A percentile compares a stretch with the other conserved stretches of the same genome.
Conservation (phyloP, 2,797 vertebrate species). For the Trachops cirrhosus region DNA sequence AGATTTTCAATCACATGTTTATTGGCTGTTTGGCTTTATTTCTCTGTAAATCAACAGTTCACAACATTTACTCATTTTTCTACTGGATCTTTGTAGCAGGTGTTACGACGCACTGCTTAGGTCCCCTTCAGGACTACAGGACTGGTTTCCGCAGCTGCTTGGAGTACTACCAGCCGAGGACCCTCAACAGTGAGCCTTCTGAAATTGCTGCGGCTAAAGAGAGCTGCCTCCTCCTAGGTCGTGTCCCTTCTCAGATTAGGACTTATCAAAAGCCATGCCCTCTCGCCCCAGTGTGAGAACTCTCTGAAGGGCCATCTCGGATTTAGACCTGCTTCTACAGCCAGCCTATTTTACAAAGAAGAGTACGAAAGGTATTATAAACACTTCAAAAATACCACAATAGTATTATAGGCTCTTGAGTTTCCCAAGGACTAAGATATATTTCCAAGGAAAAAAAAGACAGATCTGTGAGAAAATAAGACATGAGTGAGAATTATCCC, state of each 20-base stretch:
- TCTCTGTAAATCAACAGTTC: neutral
- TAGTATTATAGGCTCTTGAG: neutral
- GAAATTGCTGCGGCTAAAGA: neutral
- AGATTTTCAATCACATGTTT: neutral
- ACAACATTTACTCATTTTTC: slow-evolving; percentile 7
- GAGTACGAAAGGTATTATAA: neutral
- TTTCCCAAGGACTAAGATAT: neutral
- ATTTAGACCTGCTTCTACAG: neutral
- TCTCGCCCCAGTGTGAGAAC: neutral
- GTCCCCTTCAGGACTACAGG: neutral
- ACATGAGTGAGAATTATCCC: neutral
- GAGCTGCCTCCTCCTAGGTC: neutral
- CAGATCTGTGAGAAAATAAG: slow-evolving; percentile 10
- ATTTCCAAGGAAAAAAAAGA: neutral
- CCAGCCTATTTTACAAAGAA: neutral
- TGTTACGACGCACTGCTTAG: neutral
- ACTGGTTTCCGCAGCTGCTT: neutral
- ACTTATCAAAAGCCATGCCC: neutral
- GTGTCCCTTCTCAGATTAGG: neutral
- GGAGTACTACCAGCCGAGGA: neutral
- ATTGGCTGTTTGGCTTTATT: neutral
- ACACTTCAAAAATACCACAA: neutral
- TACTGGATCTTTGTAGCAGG: neutral
- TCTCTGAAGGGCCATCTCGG: neutral
- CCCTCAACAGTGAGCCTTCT: neutral